Percentiles rank a stretch among this genome's conserved stretches.
These are phyloP conservation scores for Mus pahari DNA, from an alignment of 2,113 vertebrate genomes.

Conservation along the genomic window DNA sequence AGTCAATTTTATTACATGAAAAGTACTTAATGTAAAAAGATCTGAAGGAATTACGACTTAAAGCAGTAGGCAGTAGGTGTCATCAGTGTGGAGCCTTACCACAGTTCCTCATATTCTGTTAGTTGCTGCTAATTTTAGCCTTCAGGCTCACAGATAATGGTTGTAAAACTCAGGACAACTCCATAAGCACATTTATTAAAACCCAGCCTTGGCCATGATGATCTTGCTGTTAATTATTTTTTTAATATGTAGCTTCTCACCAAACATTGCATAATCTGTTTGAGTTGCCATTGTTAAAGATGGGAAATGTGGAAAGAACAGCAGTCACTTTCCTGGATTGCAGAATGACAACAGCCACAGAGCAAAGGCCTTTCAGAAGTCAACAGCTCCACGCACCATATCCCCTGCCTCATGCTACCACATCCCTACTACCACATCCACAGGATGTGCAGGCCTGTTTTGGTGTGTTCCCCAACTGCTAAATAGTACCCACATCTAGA, in stretches of 20 bases:
- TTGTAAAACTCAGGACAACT: constrained; percentile 34
- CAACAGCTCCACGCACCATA: neutral
- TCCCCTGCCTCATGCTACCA: neutral
- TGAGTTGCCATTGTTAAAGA: constrained; percentile 58
- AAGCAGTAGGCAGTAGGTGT: constrained; percentile 7
- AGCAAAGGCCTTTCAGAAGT: neutral
- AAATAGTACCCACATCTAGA: neutral
- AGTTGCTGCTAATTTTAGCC: constrained; percentile 46
- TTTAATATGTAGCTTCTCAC: constrained; percentile 65
- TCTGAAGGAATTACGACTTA: constrained; percentile 45
- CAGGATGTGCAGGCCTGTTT: accelerated
- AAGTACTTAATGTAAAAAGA: neutral
- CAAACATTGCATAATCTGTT: constrained; percentile 36
- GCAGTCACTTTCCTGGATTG: neutral
- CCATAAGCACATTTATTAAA: constrained; percentile 48
- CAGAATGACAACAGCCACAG: neutral
- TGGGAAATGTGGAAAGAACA: constrained; percentile 8
- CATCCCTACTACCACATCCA: neutral
- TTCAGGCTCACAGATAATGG: constrained; percentile 24
- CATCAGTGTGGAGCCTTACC: neutral
- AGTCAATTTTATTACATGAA: neutral
- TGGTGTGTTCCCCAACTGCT: neutral
- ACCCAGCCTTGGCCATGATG: neutral
- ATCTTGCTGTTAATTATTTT: constrained; percentile 66
- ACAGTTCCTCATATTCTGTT: neutral